These are phyloP conservation scores for Phymanthus crucifer DNA, from an alignment of 92 coral and sea anemone genomes.

Conservation along the genomic window DNA sequence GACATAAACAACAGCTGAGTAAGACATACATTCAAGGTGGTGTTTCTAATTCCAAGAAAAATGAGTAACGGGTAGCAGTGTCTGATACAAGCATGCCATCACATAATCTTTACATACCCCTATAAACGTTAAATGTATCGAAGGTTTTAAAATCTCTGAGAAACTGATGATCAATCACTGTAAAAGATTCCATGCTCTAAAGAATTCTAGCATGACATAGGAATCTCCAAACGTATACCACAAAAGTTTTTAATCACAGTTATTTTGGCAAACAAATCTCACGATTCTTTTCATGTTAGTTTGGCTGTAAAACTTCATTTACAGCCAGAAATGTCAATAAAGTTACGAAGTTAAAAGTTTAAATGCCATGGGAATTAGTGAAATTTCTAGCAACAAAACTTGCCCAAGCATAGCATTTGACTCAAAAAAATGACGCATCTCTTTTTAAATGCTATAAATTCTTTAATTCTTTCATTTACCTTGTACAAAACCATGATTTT, in stretches of 20 bases:
- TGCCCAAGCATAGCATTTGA: constrained; percentile 3
- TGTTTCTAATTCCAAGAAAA: background rate
- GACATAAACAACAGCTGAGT: constrained; percentile 3
- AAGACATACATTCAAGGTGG: constrained; percentile 1
- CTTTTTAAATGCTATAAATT: background rate
- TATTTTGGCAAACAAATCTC: background rate
- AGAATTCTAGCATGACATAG: background rate
- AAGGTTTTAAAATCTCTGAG: background rate
- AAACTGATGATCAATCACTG: background rate
- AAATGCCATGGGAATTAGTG: background rate
- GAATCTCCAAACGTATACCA: background rate
- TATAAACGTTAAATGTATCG: background rate
- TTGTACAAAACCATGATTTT: background rate
- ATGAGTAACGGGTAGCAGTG: background rate
- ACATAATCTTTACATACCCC: background rate
- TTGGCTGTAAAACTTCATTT: background rate
- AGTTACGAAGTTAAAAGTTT: background rate
- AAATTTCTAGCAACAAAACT: background rate
- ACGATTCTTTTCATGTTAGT: background rate
- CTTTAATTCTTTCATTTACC: background rate
- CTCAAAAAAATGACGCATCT: background rate
- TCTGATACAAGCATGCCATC: background rate
- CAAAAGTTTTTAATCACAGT: background rate
- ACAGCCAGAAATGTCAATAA: background rate
- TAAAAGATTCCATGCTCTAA: background rate